Percentiles rank a stretch among this genome's conserved stretches.
Evolutionary conservation across 2,797 vertebrate genomes (phyloP).

Genomic region (Periophthalmus magnuspinnatus): DNA sequence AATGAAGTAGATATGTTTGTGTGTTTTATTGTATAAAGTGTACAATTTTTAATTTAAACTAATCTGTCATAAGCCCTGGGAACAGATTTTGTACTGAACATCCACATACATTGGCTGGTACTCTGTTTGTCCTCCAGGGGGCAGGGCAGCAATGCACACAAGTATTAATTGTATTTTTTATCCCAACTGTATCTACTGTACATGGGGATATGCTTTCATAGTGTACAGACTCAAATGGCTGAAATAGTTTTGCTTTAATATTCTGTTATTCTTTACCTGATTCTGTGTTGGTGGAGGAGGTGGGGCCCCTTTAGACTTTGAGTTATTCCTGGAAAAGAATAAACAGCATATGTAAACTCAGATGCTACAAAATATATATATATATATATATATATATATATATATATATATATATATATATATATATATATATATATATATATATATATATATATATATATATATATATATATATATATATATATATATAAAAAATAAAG

Average conservation of each 20-base stretch:
- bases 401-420: background rate
- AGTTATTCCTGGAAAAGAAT: constrained; percentile 83
- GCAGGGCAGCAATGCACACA: background rate
- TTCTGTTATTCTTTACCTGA: constrained; percentile 78
- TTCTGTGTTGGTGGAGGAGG: constrained; percentile 78
- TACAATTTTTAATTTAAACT: background rate
- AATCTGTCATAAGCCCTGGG: background rate
- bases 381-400: background rate
- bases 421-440: background rate
- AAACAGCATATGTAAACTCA: constrained; percentile 12
- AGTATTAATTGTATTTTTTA: background rate
- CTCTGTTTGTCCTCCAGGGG: background rate
- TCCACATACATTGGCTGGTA: background rate
- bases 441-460: background rate
- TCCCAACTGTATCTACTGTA: background rate
- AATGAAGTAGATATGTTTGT: background rate
- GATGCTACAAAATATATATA: background rate
- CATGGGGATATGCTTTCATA: background rate
- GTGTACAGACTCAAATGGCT: background rate
- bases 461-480: background rate
- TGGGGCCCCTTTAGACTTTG: constrained; percentile 89
- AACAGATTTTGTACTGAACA: background rate
- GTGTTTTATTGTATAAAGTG: background rate
- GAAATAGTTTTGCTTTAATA: background rate
- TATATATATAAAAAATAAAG: background rate